phyloP scores from a whole-genome alignment of 2,797 vertebrate genomes.

The Lithobates pipiens region DNA sequence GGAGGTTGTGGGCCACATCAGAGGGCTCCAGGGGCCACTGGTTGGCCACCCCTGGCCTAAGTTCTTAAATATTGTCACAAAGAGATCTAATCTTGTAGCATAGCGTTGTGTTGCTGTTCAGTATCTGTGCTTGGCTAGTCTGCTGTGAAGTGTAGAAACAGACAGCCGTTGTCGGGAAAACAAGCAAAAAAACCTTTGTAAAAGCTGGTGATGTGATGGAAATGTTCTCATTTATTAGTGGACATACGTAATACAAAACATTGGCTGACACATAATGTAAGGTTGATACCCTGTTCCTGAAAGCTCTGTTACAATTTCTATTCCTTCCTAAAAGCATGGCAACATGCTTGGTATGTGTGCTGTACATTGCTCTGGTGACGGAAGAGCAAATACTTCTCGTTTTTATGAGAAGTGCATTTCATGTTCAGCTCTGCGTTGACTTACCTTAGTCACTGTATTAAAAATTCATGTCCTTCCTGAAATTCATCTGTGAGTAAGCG shows the following conservation, averaged over 20 bases:
- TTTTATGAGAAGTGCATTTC: neutral
- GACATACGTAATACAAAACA: neutral
- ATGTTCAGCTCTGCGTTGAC: neutral
- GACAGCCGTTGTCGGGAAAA: neutral
- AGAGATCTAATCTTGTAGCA: neutral
- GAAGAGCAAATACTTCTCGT: neutral
- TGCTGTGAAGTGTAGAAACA: neutral
- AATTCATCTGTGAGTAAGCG: neutral
- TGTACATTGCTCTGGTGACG: neutral
- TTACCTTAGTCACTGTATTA: neutral
- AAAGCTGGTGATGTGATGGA: neutral
- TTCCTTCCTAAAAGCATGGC: neutral
- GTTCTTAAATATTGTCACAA: neutral
- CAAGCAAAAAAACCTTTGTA: neutral
- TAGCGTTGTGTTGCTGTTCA: neutral
- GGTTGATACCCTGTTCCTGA: conserved; percentile 11
- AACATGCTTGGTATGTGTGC: neutral
- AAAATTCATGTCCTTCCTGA: neutral
- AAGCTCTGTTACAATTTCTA: neutral
- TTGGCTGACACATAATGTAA: neutral
- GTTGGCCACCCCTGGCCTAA: too few relatives aligned
- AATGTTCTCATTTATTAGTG: neutral
- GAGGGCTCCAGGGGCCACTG: too few relatives aligned
- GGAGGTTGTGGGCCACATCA: too few relatives aligned
- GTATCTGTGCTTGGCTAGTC: neutral